Evolutionary conservation across 2,888 invertebrate species (phyloP), one percentile per base, ranked within the genome.

Genomic region (Phorcus lineatus): DNA sequence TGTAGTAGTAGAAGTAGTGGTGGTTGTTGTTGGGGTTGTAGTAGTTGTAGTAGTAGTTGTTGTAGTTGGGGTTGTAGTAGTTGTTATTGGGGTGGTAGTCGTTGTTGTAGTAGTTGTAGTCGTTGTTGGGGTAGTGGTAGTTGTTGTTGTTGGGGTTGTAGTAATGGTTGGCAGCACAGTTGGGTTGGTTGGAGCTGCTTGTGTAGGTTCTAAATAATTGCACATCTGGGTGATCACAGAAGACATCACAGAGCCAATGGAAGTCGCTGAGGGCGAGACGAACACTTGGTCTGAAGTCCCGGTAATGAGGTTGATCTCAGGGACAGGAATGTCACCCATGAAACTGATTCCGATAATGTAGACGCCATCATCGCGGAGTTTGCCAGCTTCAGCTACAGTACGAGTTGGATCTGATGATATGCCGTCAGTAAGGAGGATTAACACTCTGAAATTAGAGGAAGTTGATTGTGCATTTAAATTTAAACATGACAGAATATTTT

Each of bases 1-100:
- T 62, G 78, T 66, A 66, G 78, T 66, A 31, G 78, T 78, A 66
- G 66, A 66, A 66, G 78, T 78, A 66, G 78, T 78, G 31, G 62
- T 24, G 13, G 62, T 78, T 24, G 78, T 66, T 9, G 74, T 74
- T 11, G 62, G 6, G 6, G 62, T 62, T 24, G 62, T 7, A 1
- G 62, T 1, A 1, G 62, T 62, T 9, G 62, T 62, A n/a, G 62
- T 62, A 16, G 62, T 62, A 16, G 62, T 3, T 4, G 62, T 62
- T 11, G 31, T 47, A 13, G 47, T 47, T 1, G 47, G 4, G 6
- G 47, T 47, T 47, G 47, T 6, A 11, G 47, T 6, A 31, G 78
- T 66, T n/a, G 66, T 78, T 31, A 40, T 78, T 28, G 36, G 66
- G 16, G 66, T 17, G 13, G 76, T 76, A 54, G 76, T 53, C 11